Conservation (phyloP, 1,140 invertebrate species). For the Apis mellifera region DNA sequence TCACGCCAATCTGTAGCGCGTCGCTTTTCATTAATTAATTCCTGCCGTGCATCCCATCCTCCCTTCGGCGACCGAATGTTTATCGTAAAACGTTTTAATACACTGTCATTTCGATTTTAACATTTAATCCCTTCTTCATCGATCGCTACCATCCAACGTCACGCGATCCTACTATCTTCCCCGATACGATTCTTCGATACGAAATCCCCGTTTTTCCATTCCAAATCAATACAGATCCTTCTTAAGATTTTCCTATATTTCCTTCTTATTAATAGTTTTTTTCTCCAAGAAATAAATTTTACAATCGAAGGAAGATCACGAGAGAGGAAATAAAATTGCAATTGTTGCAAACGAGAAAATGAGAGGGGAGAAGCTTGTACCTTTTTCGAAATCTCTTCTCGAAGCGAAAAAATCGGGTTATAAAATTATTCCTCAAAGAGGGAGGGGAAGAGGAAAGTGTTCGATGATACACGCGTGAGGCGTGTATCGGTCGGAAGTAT, state of each 20-base stretch:
- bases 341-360: neutral
- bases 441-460: too few relatives aligned
- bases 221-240: too few relatives aligned
- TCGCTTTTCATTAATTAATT: conserved; percentile 51
- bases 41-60: conserved; percentile 5
- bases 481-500: neutral
- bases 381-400: too few relatives aligned
- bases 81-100: conserved; percentile 49
- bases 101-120: conserved; percentile 43
- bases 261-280: too few relatives aligned
- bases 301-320: neutral
- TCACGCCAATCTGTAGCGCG: conserved; percentile 47
- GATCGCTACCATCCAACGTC: conserved; percentile 1
- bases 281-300: too few relatives aligned
- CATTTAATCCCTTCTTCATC: conserved; percentile 28
- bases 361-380: too few relatives aligned
- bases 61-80: conserved; percentile 21
- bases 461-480: too few relatives aligned
- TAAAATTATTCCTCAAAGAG: too few relatives aligned
- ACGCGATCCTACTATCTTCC: conserved; percentile 5
- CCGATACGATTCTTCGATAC: too few relatives aligned
- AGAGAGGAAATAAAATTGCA: neutral
- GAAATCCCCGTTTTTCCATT: too few relatives aligned
- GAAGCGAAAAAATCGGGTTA: too few relatives aligned
- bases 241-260: too few relatives aligned